Conservation (phyloP, 2,888 invertebrate species). For the Zelleria hepariella region DNA sequence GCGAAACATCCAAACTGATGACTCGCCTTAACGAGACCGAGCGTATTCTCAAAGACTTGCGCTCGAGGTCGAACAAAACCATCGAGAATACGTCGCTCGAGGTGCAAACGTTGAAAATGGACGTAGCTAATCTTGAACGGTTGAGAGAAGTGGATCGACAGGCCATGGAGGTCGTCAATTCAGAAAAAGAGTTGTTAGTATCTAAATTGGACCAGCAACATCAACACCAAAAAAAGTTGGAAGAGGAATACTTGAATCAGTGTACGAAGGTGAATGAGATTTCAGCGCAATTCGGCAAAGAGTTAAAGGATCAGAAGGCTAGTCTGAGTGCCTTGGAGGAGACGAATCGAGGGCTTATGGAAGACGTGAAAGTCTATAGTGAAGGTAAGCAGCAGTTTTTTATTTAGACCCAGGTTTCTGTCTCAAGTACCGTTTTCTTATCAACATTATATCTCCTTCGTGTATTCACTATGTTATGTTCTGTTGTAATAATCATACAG, state of each 20-base stretch:
- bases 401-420: too few species aligned
- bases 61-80: constrained; percentile 13
- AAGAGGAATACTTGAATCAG: not conserved
- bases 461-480: not conserved
- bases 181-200: constrained; percentile 18
- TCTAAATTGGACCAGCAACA: not conserved
- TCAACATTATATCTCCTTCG: not conserved
- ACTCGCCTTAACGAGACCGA: constrained; percentile 4
- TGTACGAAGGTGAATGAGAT: not conserved
- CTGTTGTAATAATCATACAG: too few species aligned
- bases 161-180: constrained; percentile 25
- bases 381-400: not conserved
- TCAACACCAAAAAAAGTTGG: not conserved
- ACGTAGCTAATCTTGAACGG: not conserved
- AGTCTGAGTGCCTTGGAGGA: not conserved
- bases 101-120: not conserved
- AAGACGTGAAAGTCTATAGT: not conserved
- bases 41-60: not conserved
- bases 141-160: constrained; percentile 19
- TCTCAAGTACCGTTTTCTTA: too few species aligned
- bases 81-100: constrained; percentile 21
- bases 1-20: constrained; percentile 6
- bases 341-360: not conserved
- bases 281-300: not conserved
- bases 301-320: not conserved